phyloP scores from a whole-genome alignment of 2,797 vertebrate species.

The Prionace glauca region DNA sequence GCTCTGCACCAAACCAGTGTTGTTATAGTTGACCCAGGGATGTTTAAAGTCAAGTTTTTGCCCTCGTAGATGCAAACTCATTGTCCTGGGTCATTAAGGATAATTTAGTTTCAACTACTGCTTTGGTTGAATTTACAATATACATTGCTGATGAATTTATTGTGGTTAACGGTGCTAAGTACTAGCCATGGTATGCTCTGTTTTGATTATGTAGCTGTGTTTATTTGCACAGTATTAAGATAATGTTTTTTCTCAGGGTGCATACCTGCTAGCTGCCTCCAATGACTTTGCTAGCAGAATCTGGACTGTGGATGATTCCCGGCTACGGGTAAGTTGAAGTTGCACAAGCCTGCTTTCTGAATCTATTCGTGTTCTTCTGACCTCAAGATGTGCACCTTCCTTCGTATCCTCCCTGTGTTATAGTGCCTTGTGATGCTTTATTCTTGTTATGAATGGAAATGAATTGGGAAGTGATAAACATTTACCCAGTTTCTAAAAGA shows the following conservation, averaged over 20 bases:
- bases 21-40: not conserved
- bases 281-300: slow-evolving; percentile 97
- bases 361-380: not conserved
- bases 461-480: not conserved
- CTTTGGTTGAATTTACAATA: not conserved
- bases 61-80: not conserved
- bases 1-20: not conserved
- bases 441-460: too few species aligned
- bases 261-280: slow-evolving; percentile 85
- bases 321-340: slow-evolving; percentile 74
- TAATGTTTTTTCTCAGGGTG: slow-evolving; percentile 65
- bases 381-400: not conserved
- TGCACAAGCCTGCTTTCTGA: not conserved
- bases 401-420: not conserved
- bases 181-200: not conserved
- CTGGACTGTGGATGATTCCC: slow-evolving; percentile 91
- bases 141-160: not conserved
- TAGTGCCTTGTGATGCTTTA: not conserved
- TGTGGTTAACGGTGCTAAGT: not conserved
- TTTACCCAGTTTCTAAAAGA: not conserved
- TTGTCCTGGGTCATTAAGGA: not conserved
- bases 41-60: not conserved
- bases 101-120: not conserved
- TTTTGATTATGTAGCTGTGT: not conserved
- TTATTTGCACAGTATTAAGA: not conserved